Conservation (phyloP, 2,113 vertebrate species). For the Mungos mungo region DNA sequence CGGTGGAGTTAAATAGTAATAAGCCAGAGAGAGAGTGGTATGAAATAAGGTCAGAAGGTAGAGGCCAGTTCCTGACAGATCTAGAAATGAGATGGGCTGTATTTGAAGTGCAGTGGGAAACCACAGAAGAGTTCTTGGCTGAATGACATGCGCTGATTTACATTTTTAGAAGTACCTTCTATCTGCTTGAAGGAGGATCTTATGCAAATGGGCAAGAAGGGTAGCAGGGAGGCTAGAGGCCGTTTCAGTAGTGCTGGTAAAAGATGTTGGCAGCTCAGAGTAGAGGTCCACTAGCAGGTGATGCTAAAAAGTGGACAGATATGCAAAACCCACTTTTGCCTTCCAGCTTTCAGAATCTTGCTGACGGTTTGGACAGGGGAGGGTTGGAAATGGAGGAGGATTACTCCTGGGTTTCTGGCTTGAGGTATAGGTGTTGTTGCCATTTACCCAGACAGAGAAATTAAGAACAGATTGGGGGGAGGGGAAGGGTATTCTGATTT, state of each 20-base stretch:
- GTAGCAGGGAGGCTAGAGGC: not conserved
- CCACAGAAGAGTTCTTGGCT: not conserved
- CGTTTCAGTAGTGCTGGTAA: not conserved
- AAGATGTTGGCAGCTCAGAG: not conserved
- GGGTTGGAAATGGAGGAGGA: not conserved
- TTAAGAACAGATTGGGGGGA: not conserved
- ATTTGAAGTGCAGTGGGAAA: not conserved
- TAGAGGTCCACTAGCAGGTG: not conserved
- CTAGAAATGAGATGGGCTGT: not conserved
- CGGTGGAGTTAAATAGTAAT: not conserved
- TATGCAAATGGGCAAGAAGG: not conserved
- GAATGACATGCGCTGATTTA: not conserved
- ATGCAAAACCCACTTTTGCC: not conserved
- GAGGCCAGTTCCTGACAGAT: not conserved
- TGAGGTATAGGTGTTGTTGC: not conserved
- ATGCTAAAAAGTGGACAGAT: not conserved
- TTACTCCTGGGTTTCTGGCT: not conserved
- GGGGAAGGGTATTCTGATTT: not conserved
- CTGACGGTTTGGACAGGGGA: not conserved
- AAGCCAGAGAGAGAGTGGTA: not conserved
- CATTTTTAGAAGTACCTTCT: not conserved
- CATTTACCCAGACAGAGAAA: not conserved
- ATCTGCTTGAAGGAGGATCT: not conserved
- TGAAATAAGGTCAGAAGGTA: not conserved
- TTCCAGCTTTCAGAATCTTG: not conserved